These are phyloP conservation scores for Antennarius maculatus DNA, from an alignment of 2,797 vertebrate species.

Conservation along the genomic window DNA sequence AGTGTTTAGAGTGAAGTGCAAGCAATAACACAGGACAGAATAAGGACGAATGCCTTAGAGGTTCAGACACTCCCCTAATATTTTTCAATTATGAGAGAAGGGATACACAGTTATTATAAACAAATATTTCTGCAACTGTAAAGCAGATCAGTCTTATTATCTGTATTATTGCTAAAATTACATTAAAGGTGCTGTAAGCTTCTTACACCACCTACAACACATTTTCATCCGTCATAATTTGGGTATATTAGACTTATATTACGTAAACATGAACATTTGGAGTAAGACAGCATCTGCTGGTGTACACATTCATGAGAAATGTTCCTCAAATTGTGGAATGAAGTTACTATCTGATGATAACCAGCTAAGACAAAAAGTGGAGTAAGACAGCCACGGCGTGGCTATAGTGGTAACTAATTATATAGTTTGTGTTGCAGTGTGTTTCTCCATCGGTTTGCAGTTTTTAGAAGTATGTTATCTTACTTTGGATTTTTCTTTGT, in stretches of 20 bases:
- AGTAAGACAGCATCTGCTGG: background rate
- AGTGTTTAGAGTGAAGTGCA: constrained; percentile 19
- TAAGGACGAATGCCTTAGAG: constrained; percentile 3
- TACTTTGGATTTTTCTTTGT: too few relatives aligned
- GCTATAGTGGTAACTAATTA: too few relatives aligned
- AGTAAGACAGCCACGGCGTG: too few relatives aligned
- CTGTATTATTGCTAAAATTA: too few relatives aligned
- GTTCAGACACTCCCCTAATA: background rate
- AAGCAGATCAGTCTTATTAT: background rate
- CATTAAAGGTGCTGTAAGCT: too few relatives aligned
- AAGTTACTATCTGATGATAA: background rate
- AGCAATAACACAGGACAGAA: background rate
- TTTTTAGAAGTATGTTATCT: too few relatives aligned
- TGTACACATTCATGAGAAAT: background rate
- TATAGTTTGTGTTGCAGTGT: too few relatives aligned
- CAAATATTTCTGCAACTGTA: too few relatives aligned
- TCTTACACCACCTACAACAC: too few relatives aligned
- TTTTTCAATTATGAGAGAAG: too few relatives aligned
- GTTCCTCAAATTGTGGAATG: background rate
- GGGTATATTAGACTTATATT: background rate
- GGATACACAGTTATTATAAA: too few relatives aligned
- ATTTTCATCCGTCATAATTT: background rate
- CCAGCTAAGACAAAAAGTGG: background rate
- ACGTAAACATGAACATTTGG: background rate
- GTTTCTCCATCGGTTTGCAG: too few relatives aligned